Conservation (phyloP, 2,797 vertebrate genomes). For the Bradypodion pumilum region DNA sequence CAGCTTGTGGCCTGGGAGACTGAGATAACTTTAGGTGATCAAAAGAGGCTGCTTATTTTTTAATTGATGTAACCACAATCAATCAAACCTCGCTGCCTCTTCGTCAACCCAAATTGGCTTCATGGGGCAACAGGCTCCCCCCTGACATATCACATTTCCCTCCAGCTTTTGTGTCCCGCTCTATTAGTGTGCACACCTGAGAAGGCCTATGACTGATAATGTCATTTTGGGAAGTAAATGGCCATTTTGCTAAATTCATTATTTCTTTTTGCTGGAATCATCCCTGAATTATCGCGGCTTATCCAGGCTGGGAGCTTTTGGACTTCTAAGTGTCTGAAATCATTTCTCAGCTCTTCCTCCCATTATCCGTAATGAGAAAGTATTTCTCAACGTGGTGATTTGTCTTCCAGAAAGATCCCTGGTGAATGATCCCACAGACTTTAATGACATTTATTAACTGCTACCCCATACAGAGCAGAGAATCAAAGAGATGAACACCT, state of each 20-base stretch:
- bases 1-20: not conserved
- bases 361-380: slow-evolving; percentile 79
- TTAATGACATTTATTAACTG: slow-evolving; percentile 68
- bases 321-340: slow-evolving; percentile 72
- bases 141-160: slow-evolving; percentile 36
- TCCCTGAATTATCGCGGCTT: slow-evolving; percentile 76
- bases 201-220: slow-evolving; percentile 66
- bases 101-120: not conserved
- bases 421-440: slow-evolving; percentile 62
- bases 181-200: slow-evolving; percentile 59
- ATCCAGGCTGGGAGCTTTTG: slow-evolving; percentile 74
- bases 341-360: slow-evolving; percentile 79
- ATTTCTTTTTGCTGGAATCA: slow-evolving; percentile 73
- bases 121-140: slow-evolving; percentile 18
- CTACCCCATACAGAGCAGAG: slow-evolving; percentile 50
- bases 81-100: not conserved
- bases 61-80: not conserved
- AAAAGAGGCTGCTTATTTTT: not conserved
- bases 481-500: slow-evolving; percentile 12
- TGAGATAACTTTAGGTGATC: too few relatives aligned
- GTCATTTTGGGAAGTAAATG: slow-evolving; percentile 72
- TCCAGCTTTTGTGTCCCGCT: slow-evolving; percentile 40
- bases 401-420: slow-evolving; percentile 70
- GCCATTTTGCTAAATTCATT: slow-evolving; percentile 76
- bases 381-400: slow-evolving; percentile 75